A percentile compares a stretch with the other conserved stretches of the same genome.
Evolutionary conservation across 2,113 vertebrate species (phyloP).

Genomic region (Hemiscyllium ocellatum): DNA sequence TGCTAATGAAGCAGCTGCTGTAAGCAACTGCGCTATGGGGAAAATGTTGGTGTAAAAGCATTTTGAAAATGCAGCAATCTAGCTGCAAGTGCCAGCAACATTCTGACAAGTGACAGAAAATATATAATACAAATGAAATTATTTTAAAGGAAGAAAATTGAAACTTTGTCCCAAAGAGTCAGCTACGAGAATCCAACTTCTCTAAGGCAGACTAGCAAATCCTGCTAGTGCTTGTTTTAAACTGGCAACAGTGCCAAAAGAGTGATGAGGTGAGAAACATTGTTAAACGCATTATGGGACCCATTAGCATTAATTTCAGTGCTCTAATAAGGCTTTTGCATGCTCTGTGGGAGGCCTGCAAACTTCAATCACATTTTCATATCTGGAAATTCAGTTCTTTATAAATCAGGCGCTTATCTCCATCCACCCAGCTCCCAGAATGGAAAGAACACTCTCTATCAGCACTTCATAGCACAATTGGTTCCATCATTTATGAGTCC

Average conservation of each 20-base stretch:
- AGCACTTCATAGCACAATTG: not conserved
- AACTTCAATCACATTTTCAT: not conserved
- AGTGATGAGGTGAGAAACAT: not conserved
- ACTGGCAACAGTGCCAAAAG: not conserved
- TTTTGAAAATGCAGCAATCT: not conserved
- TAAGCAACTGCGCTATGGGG: not conserved
- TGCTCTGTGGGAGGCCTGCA: not conserved
- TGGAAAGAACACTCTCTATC: not conserved
- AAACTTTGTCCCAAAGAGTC: not conserved
- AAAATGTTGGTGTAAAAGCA: not conserved
- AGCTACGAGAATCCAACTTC: not conserved
- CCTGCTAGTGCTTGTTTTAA: not conserved
- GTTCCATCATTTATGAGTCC: not conserved
- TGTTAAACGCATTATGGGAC: not conserved
- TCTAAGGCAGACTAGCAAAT: not conserved
- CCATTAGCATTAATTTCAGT: conserved; percentile 21
- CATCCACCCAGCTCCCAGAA: not conserved
- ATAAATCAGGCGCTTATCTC: not conserved
- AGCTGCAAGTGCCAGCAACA: not conserved
- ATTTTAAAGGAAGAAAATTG: not conserved
- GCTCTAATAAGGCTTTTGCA: not conserved
- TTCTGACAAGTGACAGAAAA: not conserved
- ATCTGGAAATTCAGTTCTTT: not conserved
- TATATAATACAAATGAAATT: not conserved
- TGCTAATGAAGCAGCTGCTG: conserved; percentile 13